Evolutionary conservation across 2,888 invertebrate species (phyloP), one percentile per base, ranked within the genome.

Genomic region (Drosophila parthenogenetica): DNA sequence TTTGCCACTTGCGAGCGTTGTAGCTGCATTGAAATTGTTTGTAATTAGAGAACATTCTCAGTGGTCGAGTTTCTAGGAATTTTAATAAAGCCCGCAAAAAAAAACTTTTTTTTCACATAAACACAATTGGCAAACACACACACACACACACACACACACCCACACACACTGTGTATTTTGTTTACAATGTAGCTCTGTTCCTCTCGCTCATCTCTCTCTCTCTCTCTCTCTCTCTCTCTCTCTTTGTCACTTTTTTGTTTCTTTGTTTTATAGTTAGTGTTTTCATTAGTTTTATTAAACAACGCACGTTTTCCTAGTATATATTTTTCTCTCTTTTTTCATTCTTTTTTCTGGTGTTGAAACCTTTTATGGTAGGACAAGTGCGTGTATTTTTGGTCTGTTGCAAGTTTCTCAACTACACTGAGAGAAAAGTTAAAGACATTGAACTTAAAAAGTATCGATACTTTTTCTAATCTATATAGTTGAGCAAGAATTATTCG

Each of bases 351-450:
- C 46, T 54, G 53, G 50, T 46, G 53, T 53, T 57, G 60, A 25
- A 45, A 54, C 87, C 89, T 78, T 87, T 84, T 89, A 82, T 64
- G 81, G 89, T 46, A 77, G 87, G 81, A 81, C 89, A 87, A 73
- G 69, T 79, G 57, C 48, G 69, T 61, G 39, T 46, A 37, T 62
- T 83, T 86, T 66, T 82, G 80, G 62, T 3, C 35, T 11, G 35
- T 14, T 57, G 37, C 62, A 53, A 77, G 87, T 82, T 86, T 79
- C 51, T 70, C 58, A 73, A 61, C 46, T 72, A 65, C 87, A 87
- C 87, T 74, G 60, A 10, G 17, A 71, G 32, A 82, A 88, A 69
- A 7, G 5, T 5, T 8, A 17, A 8, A 17, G 0, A 50, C 29
- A 13, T 13, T 19, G 10, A 13, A 29, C 29, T 8, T 0, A 2